These are phyloP conservation scores for Progne subis DNA, from an alignment of 2,113 vertebrate species.

Conservation along the genomic window DNA sequence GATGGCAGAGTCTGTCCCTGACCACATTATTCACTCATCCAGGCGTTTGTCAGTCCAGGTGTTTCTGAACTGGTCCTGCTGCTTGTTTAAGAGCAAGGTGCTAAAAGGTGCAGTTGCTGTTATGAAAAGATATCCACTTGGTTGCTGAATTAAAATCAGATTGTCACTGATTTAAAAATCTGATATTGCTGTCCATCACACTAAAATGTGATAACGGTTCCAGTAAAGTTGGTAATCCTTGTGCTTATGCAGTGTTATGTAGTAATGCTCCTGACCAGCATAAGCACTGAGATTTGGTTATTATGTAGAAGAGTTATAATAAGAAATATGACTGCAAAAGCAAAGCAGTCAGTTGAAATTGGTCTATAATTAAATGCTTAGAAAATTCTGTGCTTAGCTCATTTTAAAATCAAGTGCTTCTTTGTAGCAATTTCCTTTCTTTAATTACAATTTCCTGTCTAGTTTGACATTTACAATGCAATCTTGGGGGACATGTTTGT, in stretches of 20 bases:
- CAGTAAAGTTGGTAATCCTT: constrained; percentile 73
- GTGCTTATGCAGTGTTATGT: constrained; percentile 62
- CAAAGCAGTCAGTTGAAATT: constrained; percentile 85
- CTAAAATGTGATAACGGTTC: constrained; percentile 19
- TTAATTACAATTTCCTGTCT: constrained; percentile 98
- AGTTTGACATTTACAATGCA: constrained; percentile 95
- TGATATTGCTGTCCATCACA: constrained; percentile 44
- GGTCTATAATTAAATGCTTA: constrained; percentile 94
- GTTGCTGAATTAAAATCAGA: constrained; percentile 28
- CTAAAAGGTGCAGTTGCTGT: background rate
- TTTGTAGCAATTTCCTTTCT: constrained; percentile 96
- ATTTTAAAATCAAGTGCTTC: constrained; percentile 94
- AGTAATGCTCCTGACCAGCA: constrained; percentile 58
- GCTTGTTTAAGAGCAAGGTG: background rate
- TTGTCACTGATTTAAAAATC: constrained; percentile 51
- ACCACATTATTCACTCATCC: background rate
- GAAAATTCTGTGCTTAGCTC: constrained; percentile 89
- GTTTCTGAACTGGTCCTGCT: background rate
- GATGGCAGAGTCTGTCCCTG: background rate
- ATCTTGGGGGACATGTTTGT: constrained; percentile 92
- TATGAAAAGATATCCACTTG: background rate
- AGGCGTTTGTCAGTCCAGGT: background rate
- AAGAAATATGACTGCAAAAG: constrained; percentile 83
- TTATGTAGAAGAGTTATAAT: constrained; percentile 81
- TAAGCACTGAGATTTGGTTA: constrained; percentile 77